phyloP scores from a whole-genome alignment of 2,113 vertebrate species.

The Meleagris gallopavo region DNA sequence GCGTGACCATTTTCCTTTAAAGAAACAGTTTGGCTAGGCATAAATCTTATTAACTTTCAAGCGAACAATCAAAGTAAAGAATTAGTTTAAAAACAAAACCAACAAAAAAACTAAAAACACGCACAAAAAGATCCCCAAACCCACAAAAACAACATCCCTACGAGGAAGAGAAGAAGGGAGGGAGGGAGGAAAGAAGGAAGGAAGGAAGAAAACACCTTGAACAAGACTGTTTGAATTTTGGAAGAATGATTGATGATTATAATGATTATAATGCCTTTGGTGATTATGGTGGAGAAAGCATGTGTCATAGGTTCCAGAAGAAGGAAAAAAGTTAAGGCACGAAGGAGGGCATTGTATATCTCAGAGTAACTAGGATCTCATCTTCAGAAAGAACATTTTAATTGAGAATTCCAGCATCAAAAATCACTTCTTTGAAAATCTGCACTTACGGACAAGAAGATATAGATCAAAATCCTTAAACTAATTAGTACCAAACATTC shows the following conservation, averaged over 20 bases:
- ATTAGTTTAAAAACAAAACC: background rate
- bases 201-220: too few relatives aligned
- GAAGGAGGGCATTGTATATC: background rate
- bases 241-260: background rate
- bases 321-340: background rate
- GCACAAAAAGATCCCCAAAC: background rate
- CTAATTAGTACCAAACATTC: constrained; percentile 34
- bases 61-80: background rate
- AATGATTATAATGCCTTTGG: background rate
- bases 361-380: constrained; percentile 37
- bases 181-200: background rate
- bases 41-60: constrained; percentile 4
- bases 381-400: constrained; percentile 59
- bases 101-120: background rate
- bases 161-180: background rate
- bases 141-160: background rate
- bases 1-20: background rate
- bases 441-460: constrained; percentile 22
- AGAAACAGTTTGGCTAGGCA: background rate
- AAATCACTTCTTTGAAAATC: constrained; percentile 58
- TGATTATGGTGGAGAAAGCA: background rate
- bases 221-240: background rate
- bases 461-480: constrained; percentile 46
- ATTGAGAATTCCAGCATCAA: constrained; percentile 53
- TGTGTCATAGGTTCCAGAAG: background rate